phyloP scores from a whole-genome alignment of 2,888 invertebrate genomes.

The Epirrita christyi region DNA sequence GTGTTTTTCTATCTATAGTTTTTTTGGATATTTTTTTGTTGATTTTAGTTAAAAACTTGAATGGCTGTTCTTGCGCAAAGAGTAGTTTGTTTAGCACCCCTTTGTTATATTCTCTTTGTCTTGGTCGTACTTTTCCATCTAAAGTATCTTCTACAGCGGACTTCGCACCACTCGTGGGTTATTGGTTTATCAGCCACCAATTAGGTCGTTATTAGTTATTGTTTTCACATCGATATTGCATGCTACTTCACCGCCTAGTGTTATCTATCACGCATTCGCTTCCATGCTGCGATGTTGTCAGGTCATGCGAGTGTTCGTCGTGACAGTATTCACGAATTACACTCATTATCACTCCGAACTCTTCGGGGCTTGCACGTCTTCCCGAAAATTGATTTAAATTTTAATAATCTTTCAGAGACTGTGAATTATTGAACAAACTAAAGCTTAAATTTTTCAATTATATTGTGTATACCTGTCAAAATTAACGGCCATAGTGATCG shows the following conservation, averaged over 20 bases:
- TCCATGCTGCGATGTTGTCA: conserved; percentile 41
- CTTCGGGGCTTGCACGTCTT: conserved; percentile 44
- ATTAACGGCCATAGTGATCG: conserved; percentile 59
- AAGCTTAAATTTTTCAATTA: conserved; percentile 21
- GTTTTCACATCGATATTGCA: conserved; percentile 55
- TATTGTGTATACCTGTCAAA: conserved; percentile 48
- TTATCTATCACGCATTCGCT: conserved; percentile 64
- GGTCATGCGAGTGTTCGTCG: conserved; percentile 44
- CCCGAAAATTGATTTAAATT: conserved; percentile 33
- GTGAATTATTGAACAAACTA: conserved; percentile 7
- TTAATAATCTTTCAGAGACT: conserved; percentile 36
- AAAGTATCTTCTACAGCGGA: conserved; percentile 47
- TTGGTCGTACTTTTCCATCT: conserved; percentile 37
- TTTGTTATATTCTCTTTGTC: neutral
- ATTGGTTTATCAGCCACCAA: conserved; percentile 62
- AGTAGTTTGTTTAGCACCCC: too few species aligned
- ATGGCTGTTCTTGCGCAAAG: too few species aligned
- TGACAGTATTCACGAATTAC: conserved; percentile 28
- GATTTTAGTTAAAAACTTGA: too few species aligned
- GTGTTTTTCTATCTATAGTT: too few species aligned
- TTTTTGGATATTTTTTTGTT: too few species aligned
- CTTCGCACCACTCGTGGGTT: conserved; percentile 51
- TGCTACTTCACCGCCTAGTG: conserved; percentile 44
- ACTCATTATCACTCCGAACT: conserved; percentile 43
- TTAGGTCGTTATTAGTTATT: conserved; percentile 69